Evolutionary conservation across 1,140 invertebrate genomes (phyloP).

Genomic region (Archegozetes longisetosus): DNA sequence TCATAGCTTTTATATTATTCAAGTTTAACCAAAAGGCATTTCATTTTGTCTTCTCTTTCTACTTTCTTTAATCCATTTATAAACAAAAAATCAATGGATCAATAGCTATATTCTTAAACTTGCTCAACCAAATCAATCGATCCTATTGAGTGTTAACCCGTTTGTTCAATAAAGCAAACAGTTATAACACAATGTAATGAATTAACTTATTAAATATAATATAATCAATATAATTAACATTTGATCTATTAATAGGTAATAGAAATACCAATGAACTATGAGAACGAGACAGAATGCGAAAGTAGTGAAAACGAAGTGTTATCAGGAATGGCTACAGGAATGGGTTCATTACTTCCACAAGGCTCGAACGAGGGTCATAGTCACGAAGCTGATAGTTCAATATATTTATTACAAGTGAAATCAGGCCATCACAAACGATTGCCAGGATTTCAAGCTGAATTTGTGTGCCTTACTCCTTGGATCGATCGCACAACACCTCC

Average conservation of each 20-base stretch:
- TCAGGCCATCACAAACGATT: constrained; percentile 57
- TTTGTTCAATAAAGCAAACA: too few species aligned
- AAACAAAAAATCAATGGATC: too few species aligned
- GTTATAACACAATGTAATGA: too few species aligned
- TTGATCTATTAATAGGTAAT: constrained; percentile 42
- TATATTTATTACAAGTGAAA: constrained; percentile 43
- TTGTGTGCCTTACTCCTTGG: constrained; percentile 78
- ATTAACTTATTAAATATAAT: too few species aligned
- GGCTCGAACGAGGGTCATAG: not conserved
- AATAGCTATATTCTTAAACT: too few species aligned
- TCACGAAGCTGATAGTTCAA: constrained; percentile 1
- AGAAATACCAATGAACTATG: constrained; percentile 73
- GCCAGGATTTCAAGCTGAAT: constrained; percentile 81
- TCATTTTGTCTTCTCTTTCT: too few species aligned
- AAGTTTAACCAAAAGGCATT: too few species aligned
- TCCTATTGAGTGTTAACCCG: too few species aligned
- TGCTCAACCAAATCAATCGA: too few species aligned
- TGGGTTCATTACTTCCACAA: not conserved
- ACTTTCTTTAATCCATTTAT: too few species aligned
- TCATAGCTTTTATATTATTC: too few species aligned
- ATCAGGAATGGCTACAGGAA: constrained; percentile 8
- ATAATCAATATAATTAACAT: too few species aligned
- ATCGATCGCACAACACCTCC: constrained; percentile 51
- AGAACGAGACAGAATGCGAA: constrained; percentile 46
- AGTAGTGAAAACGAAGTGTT: not conserved